These are phyloP conservation scores for Riparia riparia DNA, from an alignment of 2,113 vertebrate genomes.

Conservation along the genomic window DNA sequence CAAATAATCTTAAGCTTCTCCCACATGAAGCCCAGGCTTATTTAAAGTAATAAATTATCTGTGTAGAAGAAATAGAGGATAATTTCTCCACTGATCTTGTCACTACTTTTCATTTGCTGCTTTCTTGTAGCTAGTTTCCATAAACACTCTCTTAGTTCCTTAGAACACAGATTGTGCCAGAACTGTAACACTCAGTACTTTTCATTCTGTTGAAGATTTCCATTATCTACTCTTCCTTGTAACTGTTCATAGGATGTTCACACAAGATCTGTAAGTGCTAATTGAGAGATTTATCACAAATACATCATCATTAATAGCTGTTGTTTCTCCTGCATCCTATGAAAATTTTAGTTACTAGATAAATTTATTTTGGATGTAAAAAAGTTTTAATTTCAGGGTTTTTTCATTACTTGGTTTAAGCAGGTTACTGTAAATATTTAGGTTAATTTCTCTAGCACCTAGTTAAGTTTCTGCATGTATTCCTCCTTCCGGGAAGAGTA, in stretches of 20 bases:
- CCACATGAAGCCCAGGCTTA: not conserved
- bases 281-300: not conserved
- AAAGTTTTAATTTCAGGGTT: not conserved
- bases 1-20: not conserved
- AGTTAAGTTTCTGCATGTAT: not conserved
- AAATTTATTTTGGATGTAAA: not conserved
- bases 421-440: not conserved
- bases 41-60: not conserved
- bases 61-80: not conserved
- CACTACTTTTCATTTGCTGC: not conserved
- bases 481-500: not conserved
- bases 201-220: not conserved
- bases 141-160: not conserved
- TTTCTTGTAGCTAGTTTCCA: not conserved
- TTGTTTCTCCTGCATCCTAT: not conserved
- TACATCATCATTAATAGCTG: not conserved
- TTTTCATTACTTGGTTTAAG: not conserved
- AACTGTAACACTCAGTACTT: not conserved
- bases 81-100: not conserved
- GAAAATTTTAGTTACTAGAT: not conserved
- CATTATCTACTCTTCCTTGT: not conserved
- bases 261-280: not conserved
- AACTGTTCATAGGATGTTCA: not conserved
- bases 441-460: not conserved
- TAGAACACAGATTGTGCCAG: not conserved